A percentile compares a stretch with the other conserved stretches of the same genome.
Evolutionary conservation across 2,797 vertebrate species (phyloP).

Genomic region (Falco rusticolus): DNA sequence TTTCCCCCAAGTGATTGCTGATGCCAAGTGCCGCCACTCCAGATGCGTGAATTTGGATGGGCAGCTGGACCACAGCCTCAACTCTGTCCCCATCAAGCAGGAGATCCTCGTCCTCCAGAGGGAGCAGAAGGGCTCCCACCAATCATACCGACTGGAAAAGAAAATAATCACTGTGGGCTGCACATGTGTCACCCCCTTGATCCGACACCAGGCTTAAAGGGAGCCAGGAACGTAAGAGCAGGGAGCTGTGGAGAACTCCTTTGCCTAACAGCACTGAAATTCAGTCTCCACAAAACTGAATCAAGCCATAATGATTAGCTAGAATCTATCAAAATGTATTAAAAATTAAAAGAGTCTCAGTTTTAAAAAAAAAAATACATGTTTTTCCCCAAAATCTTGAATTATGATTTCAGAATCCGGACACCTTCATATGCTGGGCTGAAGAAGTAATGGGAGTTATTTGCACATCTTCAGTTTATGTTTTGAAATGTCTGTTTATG

Average conservation of each 20-base stretch:
- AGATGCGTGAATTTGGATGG: conserved; percentile 34
- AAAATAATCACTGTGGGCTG: conserved; percentile 73
- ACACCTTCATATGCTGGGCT: rapidly evolving
- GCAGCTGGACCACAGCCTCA: conserved; percentile 63
- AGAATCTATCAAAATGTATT: neutral
- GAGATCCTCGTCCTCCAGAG: conserved; percentile 76
- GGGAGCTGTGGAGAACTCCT: rapidly evolving
- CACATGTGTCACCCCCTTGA: conserved; percentile 68
- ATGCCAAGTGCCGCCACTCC: conserved; percentile 66
- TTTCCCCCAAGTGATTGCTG: conserved; percentile 66
- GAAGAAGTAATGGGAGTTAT: neutral
- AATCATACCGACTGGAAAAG: conserved; percentile 73
- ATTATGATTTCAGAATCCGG: neutral
- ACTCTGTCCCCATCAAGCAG: conserved; percentile 69
- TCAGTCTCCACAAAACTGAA: neutral
- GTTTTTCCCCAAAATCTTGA: neutral
- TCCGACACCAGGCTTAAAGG: conserved; percentile 29
- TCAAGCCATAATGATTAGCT: neutral
- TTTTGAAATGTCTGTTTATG: conserved; percentile 71
- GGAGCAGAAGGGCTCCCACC: conserved; percentile 63
- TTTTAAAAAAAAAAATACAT: neutral
- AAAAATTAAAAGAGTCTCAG: neutral
- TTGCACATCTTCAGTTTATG: neutral
- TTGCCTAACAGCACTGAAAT: rapidly evolving
- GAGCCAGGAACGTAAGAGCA: neutral